Evolutionary conservation across 2,797 vertebrate species (phyloP).

Genomic region (Hylomyscus alleni): DNA sequence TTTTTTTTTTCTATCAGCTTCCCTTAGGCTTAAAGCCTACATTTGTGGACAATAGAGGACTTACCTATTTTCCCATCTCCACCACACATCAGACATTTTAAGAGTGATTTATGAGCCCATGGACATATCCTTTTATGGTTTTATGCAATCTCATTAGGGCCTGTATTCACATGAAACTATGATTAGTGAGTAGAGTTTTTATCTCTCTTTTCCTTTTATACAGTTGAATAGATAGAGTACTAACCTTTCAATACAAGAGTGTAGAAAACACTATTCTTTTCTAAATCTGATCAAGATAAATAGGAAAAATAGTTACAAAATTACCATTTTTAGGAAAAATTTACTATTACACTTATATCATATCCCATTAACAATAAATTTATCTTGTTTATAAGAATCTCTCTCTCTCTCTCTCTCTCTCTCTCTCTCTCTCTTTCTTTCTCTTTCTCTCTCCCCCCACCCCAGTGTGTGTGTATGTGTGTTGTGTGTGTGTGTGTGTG

Average conservation of each 20-base stretch:
- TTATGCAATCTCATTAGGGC: neutral
- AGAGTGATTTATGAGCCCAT: neutral
- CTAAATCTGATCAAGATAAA: neutral
- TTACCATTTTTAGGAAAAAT: neutral
- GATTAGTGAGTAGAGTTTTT: neutral
- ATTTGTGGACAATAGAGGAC: fast-evolving
- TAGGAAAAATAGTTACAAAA: neutral
- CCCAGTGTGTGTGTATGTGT: no score
- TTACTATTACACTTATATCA: neutral
- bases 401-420: neutral
- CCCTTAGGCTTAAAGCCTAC: neutral
- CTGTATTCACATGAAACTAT: fast-evolving
- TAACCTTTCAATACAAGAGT: neutral
- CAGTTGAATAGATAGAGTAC: no score
- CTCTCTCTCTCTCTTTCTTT: no score
- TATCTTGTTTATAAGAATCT: neutral
- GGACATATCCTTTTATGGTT: neutral
- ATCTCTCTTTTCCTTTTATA: neutral
- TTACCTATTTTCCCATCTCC: neutral
- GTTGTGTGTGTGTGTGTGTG: no score
- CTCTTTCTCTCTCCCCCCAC: no score
- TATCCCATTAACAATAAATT: fast-evolving
- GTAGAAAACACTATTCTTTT: neutral
- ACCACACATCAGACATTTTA: neutral
- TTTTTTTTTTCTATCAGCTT: neutral